These are phyloP conservation scores for Philhelius pedissequus DNA, from an alignment of 2,888 invertebrate genomes.

Conservation along the genomic window DNA sequence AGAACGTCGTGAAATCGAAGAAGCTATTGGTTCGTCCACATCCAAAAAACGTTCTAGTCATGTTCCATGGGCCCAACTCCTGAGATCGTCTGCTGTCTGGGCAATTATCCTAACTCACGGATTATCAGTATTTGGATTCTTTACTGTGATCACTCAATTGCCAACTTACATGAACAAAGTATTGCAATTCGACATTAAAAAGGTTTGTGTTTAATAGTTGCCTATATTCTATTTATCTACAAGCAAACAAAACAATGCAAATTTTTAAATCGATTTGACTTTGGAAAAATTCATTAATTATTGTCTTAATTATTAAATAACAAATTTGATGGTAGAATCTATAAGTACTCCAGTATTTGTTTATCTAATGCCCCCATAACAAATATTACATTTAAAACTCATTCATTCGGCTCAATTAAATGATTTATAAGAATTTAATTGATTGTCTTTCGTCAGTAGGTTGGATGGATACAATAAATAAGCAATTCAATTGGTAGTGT, in stretches of 20 bases:
- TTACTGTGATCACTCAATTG: constrained; percentile 91
- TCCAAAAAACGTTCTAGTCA: constrained; percentile 82
- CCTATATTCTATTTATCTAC: neutral
- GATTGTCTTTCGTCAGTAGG: constrained; percentile 19
- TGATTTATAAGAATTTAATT: constrained; percentile 35
- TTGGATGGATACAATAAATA: neutral
- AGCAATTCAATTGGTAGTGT: constrained; percentile 19
- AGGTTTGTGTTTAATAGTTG: constrained; percentile 79
- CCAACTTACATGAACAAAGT: constrained; percentile 92
- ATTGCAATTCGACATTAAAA: constrained; percentile 87
- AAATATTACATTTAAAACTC: neutral
- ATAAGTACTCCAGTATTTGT: neutral
- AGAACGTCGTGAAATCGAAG: constrained; percentile 86
- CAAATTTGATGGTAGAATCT: constrained; percentile 10
- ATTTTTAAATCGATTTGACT: constrained; percentile 35
- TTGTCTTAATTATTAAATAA: constrained; percentile 9
- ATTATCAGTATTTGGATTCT: constrained; percentile 92
- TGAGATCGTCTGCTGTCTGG: constrained; percentile 89
- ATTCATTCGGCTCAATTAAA: constrained; percentile 44
- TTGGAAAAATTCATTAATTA: constrained; percentile 19
- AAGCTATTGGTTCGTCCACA: constrained; percentile 83
- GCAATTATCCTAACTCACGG: constrained; percentile 91
- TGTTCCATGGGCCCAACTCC: constrained; percentile 87
- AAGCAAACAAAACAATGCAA: neutral
- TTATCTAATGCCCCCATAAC: constrained; percentile 42